Evolutionary conservation across 2,797 vertebrate species (phyloP).

Genomic region (Acanthiza pusilla): DNA sequence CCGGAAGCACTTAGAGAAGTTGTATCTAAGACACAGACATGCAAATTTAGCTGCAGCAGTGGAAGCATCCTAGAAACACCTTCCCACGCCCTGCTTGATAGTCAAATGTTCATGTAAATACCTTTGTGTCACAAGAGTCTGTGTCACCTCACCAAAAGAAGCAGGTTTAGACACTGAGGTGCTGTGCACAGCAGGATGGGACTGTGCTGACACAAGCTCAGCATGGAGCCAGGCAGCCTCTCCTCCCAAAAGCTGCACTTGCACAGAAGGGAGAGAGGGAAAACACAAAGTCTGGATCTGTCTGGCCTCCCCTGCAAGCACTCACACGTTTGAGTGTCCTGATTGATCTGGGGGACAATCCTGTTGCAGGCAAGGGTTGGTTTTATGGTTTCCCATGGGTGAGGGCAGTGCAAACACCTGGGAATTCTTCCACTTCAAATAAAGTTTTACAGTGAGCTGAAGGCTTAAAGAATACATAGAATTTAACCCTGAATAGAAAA

Average conservation of each 20-base stretch:
- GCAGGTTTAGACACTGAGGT: not conserved
- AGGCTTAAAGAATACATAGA: not conserved
- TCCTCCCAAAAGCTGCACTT: not conserved
- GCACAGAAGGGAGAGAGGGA: not conserved
- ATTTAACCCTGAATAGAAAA: not conserved
- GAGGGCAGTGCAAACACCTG: not conserved
- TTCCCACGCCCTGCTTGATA: not conserved
- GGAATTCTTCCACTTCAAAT: not conserved
- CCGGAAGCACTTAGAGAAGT: not conserved
- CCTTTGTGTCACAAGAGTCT: not conserved
- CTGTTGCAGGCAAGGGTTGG: not conserved
- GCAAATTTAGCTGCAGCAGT: slow-evolving; percentile 4
- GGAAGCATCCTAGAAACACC: slow-evolving; percentile 31
- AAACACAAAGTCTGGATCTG: not conserved
- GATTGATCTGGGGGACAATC: too few species aligned
- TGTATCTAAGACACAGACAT: not conserved
- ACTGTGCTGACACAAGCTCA: not conserved
- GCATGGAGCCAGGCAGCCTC: not conserved
- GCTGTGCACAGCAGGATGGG: not conserved
- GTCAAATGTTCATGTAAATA: not conserved
- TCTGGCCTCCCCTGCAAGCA: not conserved
- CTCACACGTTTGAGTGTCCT: not conserved
- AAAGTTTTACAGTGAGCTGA: not conserved
- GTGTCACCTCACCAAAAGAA: not conserved
- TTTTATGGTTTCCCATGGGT: not conserved